A percentile compares a stretch with the other conserved stretches of the same genome.
phyloP scores from a whole-genome alignment of 2,113 vertebrate genomes.

The Pterophyllum scalare region DNA sequence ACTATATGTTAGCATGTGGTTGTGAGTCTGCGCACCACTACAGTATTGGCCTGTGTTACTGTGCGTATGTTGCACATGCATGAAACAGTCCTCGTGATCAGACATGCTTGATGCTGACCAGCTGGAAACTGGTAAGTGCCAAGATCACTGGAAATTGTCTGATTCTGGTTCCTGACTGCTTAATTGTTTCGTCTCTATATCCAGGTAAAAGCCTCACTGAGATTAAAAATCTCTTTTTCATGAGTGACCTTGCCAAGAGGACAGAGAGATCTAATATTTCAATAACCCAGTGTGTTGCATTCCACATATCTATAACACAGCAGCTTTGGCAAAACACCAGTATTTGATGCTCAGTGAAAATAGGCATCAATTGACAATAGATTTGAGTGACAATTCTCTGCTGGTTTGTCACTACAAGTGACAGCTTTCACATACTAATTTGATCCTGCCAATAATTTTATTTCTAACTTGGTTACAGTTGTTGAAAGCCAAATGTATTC shows the following conservation, averaged over 20 bases:
- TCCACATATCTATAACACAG: not conserved
- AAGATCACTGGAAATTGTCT: not conserved
- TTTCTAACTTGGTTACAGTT: not conserved
- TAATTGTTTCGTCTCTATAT: not conserved
- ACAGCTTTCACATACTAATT: constrained; percentile 4
- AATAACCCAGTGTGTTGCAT: not conserved
- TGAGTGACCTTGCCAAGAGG: not conserved
- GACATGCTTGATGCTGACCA: not conserved
- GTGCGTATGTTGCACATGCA: not conserved
- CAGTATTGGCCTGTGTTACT: rapidly evolving
- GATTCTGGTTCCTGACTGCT: not conserved
- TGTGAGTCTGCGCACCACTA: not conserved
- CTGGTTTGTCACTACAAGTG: not conserved
- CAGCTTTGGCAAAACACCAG: not conserved
- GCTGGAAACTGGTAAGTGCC: too few relatives aligned
- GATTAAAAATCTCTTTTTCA: not conserved
- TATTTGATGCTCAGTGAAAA: not conserved
- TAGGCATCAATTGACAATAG: not conserved
- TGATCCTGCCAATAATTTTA: constrained; percentile 2
- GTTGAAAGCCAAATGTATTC: not conserved
- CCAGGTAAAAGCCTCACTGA: not conserved
- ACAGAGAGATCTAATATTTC: not conserved
- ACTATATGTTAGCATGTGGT: not conserved
- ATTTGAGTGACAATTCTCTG: not conserved
- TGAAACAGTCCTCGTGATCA: not conserved